These are phyloP conservation scores for Cossypha polioptera DNA, from an alignment of 2,797 vertebrate genomes.

Conservation along the genomic window DNA sequence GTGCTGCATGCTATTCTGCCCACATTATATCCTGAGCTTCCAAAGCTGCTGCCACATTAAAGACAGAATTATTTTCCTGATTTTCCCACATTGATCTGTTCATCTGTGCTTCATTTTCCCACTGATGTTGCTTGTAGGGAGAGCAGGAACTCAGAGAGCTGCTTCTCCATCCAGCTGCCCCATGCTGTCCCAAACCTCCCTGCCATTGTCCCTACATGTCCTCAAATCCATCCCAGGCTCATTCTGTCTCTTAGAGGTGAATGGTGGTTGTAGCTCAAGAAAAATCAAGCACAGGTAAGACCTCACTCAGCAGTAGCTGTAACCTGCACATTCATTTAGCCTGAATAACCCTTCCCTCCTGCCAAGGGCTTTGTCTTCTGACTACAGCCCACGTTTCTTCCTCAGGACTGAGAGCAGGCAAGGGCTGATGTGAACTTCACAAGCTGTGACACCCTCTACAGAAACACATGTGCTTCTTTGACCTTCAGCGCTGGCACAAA, in stretches of 20 bases:
- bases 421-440: neutral
- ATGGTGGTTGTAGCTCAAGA: neutral
- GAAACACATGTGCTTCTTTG: neutral
- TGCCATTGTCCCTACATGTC: fast-evolving
- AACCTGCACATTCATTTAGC: neutral
- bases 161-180: neutral
- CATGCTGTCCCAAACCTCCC: neutral
- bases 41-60: neutral
- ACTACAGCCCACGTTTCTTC: neutral
- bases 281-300: neutral
- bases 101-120: neutral
- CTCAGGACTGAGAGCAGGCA: neutral
- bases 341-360: neutral
- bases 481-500: neutral
- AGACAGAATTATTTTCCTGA: neutral
- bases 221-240: neutral
- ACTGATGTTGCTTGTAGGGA: neutral
- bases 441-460: neutral
- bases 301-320: neutral
- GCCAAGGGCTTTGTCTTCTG: neutral
- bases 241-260: neutral
- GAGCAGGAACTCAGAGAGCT: neutral
- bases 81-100: neutral
- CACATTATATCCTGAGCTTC: neutral
- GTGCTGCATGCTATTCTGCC: fast-evolving